phyloP scores from a whole-genome alignment of 2,797 vertebrate genomes.

The Lophotriccus pileatus region DNA sequence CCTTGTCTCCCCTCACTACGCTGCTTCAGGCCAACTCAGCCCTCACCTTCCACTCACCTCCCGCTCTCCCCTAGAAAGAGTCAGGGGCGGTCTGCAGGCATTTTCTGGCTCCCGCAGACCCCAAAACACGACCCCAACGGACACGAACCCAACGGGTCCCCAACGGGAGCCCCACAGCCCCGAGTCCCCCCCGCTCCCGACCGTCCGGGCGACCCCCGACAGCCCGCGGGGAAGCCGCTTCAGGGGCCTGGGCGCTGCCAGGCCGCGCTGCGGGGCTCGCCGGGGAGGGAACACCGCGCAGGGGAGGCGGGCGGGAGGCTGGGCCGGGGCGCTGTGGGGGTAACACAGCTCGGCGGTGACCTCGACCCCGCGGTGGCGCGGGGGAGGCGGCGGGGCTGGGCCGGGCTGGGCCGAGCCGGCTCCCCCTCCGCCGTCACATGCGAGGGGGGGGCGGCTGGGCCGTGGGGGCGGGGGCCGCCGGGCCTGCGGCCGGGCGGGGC shows the following conservation, averaged over 20 bases:
- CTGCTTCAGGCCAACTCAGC: not conserved
- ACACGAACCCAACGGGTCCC: not conserved
- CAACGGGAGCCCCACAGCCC: not conserved
- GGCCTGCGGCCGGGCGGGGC: not conserved
- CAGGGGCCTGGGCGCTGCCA: not conserved
- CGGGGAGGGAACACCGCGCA: not conserved
- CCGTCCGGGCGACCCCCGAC: not conserved
- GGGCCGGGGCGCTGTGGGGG: too few relatives aligned
- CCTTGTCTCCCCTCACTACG: rapidly evolving
- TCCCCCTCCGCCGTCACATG: constrained; percentile 22
- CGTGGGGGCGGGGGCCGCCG: not conserved
- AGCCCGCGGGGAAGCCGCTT: not conserved
- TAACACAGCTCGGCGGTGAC: too few relatives aligned
- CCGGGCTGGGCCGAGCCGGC: not conserved
- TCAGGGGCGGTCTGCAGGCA: not conserved
- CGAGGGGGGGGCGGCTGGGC: constrained; percentile 44
- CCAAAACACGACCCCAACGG: not conserved
- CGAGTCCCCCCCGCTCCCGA: not conserved
- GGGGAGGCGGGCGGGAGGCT: not conserved
- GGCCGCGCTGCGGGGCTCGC: not conserved
- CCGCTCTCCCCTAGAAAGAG: not conserved
- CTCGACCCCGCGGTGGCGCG: not conserved
- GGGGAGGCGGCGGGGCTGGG: not conserved
- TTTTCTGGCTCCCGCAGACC: not conserved
- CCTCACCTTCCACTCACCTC: not conserved